Conservation (phyloP, 2,797 vertebrate genomes). For the Sebastiscus tertius region DNA sequence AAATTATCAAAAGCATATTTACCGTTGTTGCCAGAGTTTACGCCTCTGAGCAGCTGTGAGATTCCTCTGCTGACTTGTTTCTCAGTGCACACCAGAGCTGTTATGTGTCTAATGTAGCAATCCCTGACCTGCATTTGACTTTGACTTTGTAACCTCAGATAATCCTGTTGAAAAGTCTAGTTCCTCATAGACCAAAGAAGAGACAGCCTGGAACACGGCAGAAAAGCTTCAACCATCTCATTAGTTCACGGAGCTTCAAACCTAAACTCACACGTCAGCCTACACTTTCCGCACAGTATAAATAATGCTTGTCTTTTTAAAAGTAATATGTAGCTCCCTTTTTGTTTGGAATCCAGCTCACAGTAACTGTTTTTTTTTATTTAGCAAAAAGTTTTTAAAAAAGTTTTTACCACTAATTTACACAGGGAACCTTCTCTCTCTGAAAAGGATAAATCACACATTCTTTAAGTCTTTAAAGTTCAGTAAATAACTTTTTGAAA, state of each 20-base stretch:
- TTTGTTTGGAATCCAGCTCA: conserved; percentile 10
- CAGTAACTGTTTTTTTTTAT: neutral
- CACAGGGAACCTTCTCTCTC: neutral
- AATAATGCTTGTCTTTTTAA: conserved; percentile 14
- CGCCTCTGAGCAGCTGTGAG: neutral
- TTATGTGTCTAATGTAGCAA: neutral
- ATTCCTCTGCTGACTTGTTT: neutral
- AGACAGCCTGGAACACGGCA: neutral
- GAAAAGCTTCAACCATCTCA: conserved; percentile 13
- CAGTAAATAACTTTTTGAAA: neutral
- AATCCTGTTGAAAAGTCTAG: neutral
- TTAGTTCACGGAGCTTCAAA: conserved; percentile 22
- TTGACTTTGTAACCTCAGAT: conserved; percentile 8
- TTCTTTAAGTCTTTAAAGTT: neutral
- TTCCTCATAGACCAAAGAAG: neutral
- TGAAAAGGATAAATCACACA: neutral
- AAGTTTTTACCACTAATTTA: neutral
- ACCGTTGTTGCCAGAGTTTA: neutral
- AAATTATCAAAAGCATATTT: neutral
- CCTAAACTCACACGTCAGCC: neutral
- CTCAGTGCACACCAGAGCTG: neutral
- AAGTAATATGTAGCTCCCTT: neutral
- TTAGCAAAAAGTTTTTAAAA: neutral
- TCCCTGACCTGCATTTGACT: neutral
- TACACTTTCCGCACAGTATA: neutral